Percentiles rank a stretch among this genome's conserved stretches.
phyloP scores from a whole-genome alignment of 1,140 invertebrate species.

The Meloidogyne hapla region DNA sequence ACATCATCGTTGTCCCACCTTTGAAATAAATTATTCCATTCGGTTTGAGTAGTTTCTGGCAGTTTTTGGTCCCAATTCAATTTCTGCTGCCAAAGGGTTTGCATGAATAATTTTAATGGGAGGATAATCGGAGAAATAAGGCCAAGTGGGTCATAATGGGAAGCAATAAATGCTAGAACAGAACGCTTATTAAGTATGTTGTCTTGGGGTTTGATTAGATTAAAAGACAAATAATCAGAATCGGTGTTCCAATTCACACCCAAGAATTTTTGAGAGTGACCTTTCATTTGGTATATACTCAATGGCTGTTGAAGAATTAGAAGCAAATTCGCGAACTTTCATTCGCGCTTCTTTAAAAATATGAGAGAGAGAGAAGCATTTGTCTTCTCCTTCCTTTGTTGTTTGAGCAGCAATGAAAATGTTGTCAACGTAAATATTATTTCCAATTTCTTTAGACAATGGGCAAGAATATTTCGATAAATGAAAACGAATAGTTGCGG shows the following conservation, averaged over 20 bases:
- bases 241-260: conserved; percentile 3
- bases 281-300: not conserved
- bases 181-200: not conserved
- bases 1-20: not conserved
- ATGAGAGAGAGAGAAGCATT: not conserved
- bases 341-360: not conserved
- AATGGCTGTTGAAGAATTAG: not conserved
- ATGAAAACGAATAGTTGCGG: not conserved
- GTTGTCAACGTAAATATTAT: conserved; percentile 16
- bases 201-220: not conserved
- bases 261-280: not conserved
- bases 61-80: conserved; percentile 1
- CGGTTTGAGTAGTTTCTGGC: not conserved
- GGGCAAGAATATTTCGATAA: not conserved
- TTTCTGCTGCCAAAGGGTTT: not conserved
- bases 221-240: not conserved
- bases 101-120: conserved; percentile 11
- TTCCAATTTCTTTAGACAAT: not conserved
- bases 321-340: not conserved
- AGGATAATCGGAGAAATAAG: not conserved
- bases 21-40: not conserved
- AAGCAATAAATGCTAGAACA: not conserved
- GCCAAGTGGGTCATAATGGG: conserved; percentile 9
- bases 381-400: no score
- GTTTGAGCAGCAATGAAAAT: not conserved